Percentiles rank a stretch among this genome's conserved stretches.
phyloP scores from a whole-genome alignment of 2,113 vertebrate species.

The Silurus glanis region DNA sequence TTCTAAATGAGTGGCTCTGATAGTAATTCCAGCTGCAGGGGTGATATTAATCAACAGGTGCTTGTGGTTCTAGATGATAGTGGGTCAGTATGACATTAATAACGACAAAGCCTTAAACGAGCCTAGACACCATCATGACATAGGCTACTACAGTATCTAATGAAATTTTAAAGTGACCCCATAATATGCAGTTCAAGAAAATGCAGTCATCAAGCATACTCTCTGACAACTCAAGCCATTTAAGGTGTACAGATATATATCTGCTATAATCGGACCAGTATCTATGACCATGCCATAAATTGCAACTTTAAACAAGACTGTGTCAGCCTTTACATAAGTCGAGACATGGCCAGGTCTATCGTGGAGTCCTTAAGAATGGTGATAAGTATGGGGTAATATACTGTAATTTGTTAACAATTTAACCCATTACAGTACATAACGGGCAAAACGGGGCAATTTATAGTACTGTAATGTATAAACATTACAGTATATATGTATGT shows the following conservation, averaged over 20 bases:
- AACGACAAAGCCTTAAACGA: background rate
- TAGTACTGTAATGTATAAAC: too few relatives aligned
- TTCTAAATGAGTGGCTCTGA: background rate
- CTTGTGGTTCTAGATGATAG: background rate
- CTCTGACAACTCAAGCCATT: background rate
- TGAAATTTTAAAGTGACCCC: background rate
- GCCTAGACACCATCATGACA: background rate
- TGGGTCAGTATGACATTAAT: background rate
- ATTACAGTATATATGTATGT: too few relatives aligned
- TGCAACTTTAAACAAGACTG: too few relatives aligned
- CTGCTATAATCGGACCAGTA: background rate
- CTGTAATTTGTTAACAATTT: too few relatives aligned
- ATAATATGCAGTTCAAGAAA: background rate
- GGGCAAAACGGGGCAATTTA: too few relatives aligned
- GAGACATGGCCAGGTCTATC: too few relatives aligned
- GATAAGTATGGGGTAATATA: too few relatives aligned
- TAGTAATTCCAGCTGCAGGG: background rate
- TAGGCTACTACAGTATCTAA: background rate
- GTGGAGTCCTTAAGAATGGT: too few relatives aligned
- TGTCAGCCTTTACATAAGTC: background rate
- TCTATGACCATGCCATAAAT: background rate
- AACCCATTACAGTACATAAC: too few relatives aligned
- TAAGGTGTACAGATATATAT: background rate
- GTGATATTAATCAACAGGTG: background rate
- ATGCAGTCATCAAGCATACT: background rate